These are phyloP conservation scores for Phalacrocorax pelagicus DNA, from an alignment of 2,113 vertebrate species.

Conservation along the genomic window DNA sequence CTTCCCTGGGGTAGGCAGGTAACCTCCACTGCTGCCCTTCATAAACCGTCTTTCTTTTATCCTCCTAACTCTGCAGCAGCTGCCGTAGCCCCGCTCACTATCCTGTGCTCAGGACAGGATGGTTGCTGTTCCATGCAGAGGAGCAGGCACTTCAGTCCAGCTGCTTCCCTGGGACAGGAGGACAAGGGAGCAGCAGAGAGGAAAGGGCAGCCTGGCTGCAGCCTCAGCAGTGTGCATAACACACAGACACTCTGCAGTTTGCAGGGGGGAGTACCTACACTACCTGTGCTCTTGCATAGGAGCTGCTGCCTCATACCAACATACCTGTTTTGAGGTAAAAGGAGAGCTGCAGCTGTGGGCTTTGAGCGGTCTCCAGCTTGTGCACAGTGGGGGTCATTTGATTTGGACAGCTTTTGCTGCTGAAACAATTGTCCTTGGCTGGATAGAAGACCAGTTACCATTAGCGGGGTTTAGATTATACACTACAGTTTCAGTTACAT, in stretches of 20 bases:
- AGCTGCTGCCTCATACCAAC: neutral
- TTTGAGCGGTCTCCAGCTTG: neutral
- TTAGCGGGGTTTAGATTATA: neutral
- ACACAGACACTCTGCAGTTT: neutral
- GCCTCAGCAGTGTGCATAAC: fast-evolving
- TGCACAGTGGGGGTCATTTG: neutral
- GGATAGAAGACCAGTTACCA: neutral
- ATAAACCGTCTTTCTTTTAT: neutral
- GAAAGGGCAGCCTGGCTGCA: fast-evolving
- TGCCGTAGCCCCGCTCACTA: neutral
- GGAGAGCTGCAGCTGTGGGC: neutral
- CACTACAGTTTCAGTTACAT: neutral
- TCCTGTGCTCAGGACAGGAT: neutral
- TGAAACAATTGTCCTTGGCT: neutral
- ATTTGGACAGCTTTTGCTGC: neutral
- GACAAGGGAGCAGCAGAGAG: neutral
- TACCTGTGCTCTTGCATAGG: neutral
- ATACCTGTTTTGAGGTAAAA: fast-evolving
- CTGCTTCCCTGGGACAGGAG: neutral
- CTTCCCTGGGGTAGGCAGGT: neutral
- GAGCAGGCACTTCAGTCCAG: neutral
- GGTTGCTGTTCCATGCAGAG: neutral
- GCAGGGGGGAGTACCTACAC: neutral
- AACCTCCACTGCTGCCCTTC: neutral
- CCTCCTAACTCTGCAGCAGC: neutral